Conservation (phyloP, 2,113 vertebrate genomes). For the Platysternon megacephalum region DNA sequence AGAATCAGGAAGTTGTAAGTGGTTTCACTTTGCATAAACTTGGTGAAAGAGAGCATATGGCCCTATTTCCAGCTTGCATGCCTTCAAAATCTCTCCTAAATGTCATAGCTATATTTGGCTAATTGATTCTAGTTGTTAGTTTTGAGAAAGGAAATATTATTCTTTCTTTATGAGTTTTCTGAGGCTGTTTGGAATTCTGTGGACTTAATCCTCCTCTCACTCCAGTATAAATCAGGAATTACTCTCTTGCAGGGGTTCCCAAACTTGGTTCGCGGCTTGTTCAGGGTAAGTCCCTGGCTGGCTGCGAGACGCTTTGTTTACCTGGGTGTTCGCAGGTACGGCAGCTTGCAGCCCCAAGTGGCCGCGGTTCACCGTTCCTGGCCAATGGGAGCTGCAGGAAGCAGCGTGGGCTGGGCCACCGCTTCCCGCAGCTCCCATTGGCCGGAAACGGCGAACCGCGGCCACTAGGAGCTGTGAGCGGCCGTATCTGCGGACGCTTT, state of each 20-base stretch:
- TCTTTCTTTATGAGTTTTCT: background rate
- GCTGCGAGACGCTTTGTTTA: too few relatives aligned
- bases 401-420: too few relatives aligned
- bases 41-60: background rate
- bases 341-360: too few relatives aligned
- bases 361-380: rapidly evolving
- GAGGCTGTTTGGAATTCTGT: background rate
- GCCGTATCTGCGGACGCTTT: too few relatives aligned
- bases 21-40: background rate
- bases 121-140: background rate
- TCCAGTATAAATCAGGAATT: background rate
- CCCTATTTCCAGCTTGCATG: background rate
- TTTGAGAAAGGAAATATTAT: background rate
- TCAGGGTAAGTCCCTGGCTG: too few relatives aligned
- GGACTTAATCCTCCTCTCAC: background rate
- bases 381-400: too few relatives aligned
- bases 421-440: too few relatives aligned
- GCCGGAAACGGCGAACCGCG: too few relatives aligned
- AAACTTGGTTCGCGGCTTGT: too few relatives aligned
- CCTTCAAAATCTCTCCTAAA: background rate
- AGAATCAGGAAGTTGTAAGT: background rate
- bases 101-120: background rate
- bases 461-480: too few relatives aligned
- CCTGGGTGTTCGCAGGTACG: too few relatives aligned
- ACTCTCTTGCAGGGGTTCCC: background rate